Percentiles rank a stretch among this genome's conserved stretches.
Evolutionary conservation across 2,113 vertebrate genomes (phyloP).

Genomic region (Pollimyrus isidori): DNA sequence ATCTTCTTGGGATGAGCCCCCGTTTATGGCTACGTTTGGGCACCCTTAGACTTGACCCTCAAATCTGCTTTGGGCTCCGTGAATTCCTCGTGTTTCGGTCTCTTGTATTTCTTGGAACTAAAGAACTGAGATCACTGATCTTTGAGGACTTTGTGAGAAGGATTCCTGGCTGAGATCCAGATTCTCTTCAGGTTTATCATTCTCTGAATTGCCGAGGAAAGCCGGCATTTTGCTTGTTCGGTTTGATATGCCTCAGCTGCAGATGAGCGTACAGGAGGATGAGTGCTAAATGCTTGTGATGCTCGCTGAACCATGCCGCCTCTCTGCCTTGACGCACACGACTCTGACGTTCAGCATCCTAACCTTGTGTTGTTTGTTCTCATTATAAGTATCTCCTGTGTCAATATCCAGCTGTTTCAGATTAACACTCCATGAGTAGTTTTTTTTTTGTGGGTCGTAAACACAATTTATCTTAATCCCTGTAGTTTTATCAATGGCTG

Average conservation of each 20-base stretch:
- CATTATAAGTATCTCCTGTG: slow-evolving; percentile 22
- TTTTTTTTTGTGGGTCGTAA: slow-evolving; percentile 35
- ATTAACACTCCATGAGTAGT: slow-evolving; percentile 32
- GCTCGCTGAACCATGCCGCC: background rate
- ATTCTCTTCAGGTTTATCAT: background rate
- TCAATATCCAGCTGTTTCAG: slow-evolving; percentile 26
- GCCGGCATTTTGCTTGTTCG: background rate
- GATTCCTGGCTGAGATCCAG: background rate
- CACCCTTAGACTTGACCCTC: background rate
- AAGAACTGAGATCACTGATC: slow-evolving; percentile 8
- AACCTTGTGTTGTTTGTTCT: background rate
- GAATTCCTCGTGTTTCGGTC: background rate
- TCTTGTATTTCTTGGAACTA: background rate
- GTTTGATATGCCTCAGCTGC: background rate
- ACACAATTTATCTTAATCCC: slow-evolving; percentile 57
- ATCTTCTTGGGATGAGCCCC: background rate
- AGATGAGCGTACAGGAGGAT: background rate
- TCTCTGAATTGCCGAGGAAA: background rate
- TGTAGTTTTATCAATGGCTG: slow-evolving; percentile 48
- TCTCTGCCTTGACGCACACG: background rate
- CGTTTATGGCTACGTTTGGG: background rate
- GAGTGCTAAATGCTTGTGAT: background rate
- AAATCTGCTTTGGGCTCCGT: background rate
- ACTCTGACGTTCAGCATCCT: background rate
- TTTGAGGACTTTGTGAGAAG: background rate